These are phyloP conservation scores for Drosophila tsacasi DNA, from an alignment of 1,140 invertebrate genomes.

Conservation along the genomic window DNA sequence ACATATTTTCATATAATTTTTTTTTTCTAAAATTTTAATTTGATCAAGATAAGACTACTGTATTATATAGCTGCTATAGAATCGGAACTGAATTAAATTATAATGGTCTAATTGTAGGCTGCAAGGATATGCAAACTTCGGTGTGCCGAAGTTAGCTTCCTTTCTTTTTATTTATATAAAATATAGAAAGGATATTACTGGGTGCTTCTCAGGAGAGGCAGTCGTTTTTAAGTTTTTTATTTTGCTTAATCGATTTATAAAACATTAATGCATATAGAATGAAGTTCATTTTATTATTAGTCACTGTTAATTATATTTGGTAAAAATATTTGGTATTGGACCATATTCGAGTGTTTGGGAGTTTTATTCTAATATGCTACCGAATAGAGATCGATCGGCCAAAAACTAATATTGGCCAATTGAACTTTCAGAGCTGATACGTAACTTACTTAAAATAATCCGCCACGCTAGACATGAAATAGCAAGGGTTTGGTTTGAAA, in stretches of 20 bases:
- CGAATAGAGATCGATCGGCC: constrained; percentile 10
- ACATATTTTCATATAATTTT: too few species aligned
- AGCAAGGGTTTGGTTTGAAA: constrained; percentile 29
- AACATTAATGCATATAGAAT: background rate
- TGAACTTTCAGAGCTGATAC: background rate
- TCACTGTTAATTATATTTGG: constrained; percentile 18
- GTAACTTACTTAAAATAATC: constrained; percentile 83
- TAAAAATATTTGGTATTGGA: constrained; percentile 27
- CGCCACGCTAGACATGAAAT: constrained; percentile 81
- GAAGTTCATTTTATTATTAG: constrained; percentile 14
- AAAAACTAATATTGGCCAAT: background rate
- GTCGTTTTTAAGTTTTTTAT: background rate
- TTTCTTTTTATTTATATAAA: too few species aligned
- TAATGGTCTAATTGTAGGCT: too few species aligned
- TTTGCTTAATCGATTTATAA: background rate
- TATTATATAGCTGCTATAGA: too few species aligned
- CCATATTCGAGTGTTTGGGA: background rate
- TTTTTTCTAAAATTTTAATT: too few species aligned
- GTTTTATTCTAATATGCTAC: background rate
- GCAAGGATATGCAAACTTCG: too few species aligned
- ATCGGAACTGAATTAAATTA: too few species aligned
- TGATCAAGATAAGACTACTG: too few species aligned
- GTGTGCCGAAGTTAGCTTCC: too few species aligned
- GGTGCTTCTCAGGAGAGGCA: too few species aligned
- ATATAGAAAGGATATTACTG: too few species aligned